Evolutionary conservation across 2,113 vertebrate genomes (phyloP), one percentile per base, ranked within the genome.

Genomic region (Chloebia gouldiae): DNA sequence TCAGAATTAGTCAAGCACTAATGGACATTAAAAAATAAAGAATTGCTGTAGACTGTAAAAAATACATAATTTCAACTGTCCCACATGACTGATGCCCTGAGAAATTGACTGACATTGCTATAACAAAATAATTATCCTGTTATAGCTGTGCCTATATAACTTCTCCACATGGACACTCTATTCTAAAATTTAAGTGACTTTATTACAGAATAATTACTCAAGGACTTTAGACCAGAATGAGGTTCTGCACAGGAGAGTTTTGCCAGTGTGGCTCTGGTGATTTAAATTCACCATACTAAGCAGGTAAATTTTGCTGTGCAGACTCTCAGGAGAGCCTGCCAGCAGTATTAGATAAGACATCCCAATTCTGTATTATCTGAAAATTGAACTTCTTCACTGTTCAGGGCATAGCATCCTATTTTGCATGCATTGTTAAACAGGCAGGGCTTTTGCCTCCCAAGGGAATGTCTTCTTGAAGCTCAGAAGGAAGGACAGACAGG

Each of bases 111-210:
- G 82, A 60, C 90, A 81, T 45, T 94, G 93, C 80, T 96, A 78
- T 96, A 96, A 95, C 90, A 95, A 88, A 97, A 95, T 97, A 95
- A 96, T 96, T 96, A 95, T 45, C 81, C 57, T 87, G 91, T 89
- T 95, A 95, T 56, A 96, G 83, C 93, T 72, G 31, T 81, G 73
- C 73, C 95, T 85, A 65, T 91, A 53, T 92, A 96, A 89, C 91
- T 96, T 95, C 88, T 95, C 95, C 92, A 93, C 80, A 39, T 31
- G 88, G 94, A 89, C 93, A 57, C 53, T 79, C 86, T 81, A 91
- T 81, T 96, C 91, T 92, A 65, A 93, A 96, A 91, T 95, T 92
- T 95, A 95, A 96, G 92, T 96, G 88, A 91, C 81, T 95, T 97
- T 92, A 96, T 96, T 96, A 92, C 51, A 57, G 94, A 91, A 92